phyloP scores from a whole-genome alignment of 1,140 invertebrate species.

The Linepithema humile region DNA sequence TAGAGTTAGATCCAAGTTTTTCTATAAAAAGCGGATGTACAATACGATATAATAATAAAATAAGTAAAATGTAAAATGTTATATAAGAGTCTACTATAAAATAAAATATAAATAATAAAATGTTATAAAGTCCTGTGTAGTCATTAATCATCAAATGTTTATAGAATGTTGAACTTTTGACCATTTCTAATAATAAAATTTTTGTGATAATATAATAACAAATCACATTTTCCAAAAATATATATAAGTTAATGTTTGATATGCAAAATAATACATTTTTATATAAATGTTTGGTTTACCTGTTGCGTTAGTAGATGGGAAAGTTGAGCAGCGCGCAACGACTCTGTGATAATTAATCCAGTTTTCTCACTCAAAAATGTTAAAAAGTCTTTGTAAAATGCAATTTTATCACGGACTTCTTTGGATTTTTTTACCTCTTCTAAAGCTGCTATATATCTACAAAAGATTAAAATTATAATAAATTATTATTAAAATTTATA shows the following conservation, averaged over 20 bases:
- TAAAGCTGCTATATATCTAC: slow-evolving; percentile 60
- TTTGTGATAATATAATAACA: too few relatives aligned
- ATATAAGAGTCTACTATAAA: too few relatives aligned
- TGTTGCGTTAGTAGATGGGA: slow-evolving; percentile 83
- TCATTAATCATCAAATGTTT: too few relatives aligned
- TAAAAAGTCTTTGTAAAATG: slow-evolving; percentile 82
- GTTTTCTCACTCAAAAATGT: slow-evolving; percentile 83
- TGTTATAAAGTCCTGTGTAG: too few relatives aligned
- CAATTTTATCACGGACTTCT: slow-evolving; percentile 81
- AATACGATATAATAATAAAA: background rate
- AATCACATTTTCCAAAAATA: background rate
- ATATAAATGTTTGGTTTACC: slow-evolving; percentile 68
- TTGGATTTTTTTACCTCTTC: slow-evolving; percentile 70
- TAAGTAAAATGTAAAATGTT: too few relatives aligned
- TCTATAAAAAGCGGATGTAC: slow-evolving; percentile 68
- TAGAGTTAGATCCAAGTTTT: slow-evolving; percentile 84
- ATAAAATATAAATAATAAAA: too few relatives aligned
- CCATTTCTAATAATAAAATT: too few relatives aligned
- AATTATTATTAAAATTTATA: background rate
- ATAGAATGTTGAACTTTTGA: too few relatives aligned
- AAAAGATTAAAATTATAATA: background rate
- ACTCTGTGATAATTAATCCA: slow-evolving; percentile 80
- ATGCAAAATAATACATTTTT: background rate
- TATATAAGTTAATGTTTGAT: background rate
- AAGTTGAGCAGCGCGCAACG: slow-evolving; percentile 80